phyloP scores from a whole-genome alignment of 2,888 invertebrate species.

The Brachyptera putata region DNA sequence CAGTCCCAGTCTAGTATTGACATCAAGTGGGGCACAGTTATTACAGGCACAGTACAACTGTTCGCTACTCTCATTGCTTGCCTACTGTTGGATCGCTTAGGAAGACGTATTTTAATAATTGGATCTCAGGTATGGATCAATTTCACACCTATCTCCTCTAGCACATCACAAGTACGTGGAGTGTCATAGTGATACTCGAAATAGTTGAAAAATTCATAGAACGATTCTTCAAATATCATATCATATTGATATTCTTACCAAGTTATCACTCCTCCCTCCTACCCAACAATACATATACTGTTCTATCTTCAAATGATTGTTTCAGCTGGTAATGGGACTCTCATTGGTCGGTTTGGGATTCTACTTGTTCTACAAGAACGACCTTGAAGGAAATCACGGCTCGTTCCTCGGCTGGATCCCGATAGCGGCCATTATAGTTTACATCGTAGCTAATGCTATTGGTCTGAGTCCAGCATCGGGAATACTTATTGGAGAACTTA shows the following conservation, averaged over 20 bases:
- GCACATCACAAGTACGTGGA: background rate
- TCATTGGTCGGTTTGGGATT: conserved; percentile 37
- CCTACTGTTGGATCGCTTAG: conserved; percentile 42
- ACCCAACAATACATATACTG: no score
- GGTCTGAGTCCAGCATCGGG: conserved; percentile 45
- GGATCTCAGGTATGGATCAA: conserved; percentile 39
- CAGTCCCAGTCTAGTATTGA: conserved; percentile 28
- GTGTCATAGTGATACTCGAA: no score
- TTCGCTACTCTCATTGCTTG: conserved; percentile 36
- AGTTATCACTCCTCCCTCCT: no score
- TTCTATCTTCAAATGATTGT: conserved; percentile 32
- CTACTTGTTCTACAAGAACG: conserved; percentile 36
- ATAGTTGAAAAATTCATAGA: no score
- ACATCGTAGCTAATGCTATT: conserved; percentile 41
- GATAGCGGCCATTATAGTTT: conserved; percentile 40
- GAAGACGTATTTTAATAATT: conserved; percentile 44
- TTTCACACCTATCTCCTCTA: background rate
- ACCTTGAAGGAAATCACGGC: conserved; percentile 23
- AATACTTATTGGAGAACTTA: conserved; percentile 43
- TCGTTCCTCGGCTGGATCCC: conserved; percentile 40
- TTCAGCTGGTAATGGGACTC: conserved; percentile 40
- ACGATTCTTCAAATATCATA: no score
- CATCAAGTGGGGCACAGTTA: conserved; percentile 35
- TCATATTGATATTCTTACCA: no score
- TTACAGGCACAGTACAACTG: conserved; percentile 40